A percentile compares a stretch with the other conserved stretches of the same genome.
Conservation (phyloP, 2,797 vertebrate genomes). For the Scolopax bukidnonensis region DNA sequence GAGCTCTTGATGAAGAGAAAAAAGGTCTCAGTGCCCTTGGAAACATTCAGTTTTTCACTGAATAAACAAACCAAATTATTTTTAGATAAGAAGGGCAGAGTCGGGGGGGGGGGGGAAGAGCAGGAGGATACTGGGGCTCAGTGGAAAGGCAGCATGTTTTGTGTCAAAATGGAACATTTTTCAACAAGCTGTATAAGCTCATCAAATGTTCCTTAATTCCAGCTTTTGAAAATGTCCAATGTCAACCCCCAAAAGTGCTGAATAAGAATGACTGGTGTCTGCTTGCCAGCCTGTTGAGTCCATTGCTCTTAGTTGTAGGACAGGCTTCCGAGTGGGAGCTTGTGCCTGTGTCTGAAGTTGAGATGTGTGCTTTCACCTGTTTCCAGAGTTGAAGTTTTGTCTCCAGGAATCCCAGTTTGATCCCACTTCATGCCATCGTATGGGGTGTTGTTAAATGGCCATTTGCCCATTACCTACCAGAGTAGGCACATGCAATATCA, state of each 20-base stretch:
- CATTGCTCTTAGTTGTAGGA: neutral
- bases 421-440: neutral
- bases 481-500: neutral
- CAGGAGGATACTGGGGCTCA: neutral
- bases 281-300: neutral
- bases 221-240: neutral
- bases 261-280: neutral
- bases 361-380: neutral
- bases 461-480: neutral
- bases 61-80: conserved; percentile 55
- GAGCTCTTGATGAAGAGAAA: conserved; percentile 15
- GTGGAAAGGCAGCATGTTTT: conserved; percentile 1
- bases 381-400: neutral
- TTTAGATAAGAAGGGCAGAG: conserved; percentile 23
- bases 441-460: neutral
- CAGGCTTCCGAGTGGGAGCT: neutral
- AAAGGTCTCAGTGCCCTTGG: neutral
- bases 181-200: neutral
- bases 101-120: neutral
- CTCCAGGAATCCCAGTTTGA: neutral
- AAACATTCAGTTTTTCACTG: conserved; percentile 44
- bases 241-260: neutral
- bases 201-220: neutral
- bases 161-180: conserved; percentile 29
- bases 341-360: neutral